A percentile compares a stretch with the other conserved stretches of the same genome.
phyloP scores from a whole-genome alignment of 2,888 invertebrate species.

The Sesia bembeciformis region DNA sequence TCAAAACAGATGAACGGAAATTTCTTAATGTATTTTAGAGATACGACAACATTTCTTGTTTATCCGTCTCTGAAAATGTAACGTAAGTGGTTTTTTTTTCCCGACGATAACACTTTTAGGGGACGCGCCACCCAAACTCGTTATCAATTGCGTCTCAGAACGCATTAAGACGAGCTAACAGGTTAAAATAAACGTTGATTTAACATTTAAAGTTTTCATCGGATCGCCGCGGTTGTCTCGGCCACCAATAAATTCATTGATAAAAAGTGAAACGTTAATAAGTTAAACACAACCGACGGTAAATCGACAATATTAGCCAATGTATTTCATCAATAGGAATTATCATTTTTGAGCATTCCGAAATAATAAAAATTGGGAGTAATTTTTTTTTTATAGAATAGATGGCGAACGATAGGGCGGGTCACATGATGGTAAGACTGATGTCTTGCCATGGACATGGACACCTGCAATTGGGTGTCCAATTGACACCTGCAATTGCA shows the following conservation, averaged over 20 bases:
- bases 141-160: constrained; percentile 50
- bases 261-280: constrained; percentile 57
- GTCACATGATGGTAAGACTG: no score
- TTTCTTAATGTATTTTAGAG: constrained; percentile 38
- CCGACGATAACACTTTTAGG: constrained; percentile 42
- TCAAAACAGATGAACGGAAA: constrained; percentile 18
- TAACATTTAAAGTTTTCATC: constrained; percentile 47
- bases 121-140: constrained; percentile 54
- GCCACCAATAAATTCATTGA: constrained; percentile 62
- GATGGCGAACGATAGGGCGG: no score
- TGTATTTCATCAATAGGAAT: background rate
- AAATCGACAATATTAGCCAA: constrained; percentile 22
- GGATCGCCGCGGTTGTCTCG: constrained; percentile 35
- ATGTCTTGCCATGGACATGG: no score
- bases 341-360: no score
- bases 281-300: constrained; percentile 30
- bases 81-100: constrained; percentile 27
- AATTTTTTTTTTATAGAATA: no score
- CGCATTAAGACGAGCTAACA: constrained; percentile 50
- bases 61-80: constrained; percentile 22
- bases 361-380: no score
- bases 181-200: constrained; percentile 52
- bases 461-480: no score
- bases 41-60: constrained; percentile 29
- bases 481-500: no score